Conservation (phyloP, 2,888 invertebrate genomes). For the Euplagia quadripunctaria region DNA sequence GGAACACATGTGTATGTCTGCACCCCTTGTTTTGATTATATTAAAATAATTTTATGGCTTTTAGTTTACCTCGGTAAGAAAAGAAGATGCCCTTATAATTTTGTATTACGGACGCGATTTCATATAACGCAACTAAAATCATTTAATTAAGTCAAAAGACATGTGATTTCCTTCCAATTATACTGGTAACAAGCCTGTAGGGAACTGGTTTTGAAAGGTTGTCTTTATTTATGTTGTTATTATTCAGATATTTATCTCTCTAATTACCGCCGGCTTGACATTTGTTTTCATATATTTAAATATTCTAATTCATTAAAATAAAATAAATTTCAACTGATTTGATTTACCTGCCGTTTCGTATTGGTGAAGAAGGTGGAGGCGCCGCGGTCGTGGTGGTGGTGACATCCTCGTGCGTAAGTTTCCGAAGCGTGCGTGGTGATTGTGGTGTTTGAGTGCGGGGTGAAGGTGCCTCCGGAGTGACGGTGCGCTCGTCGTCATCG, state of each 20-base stretch:
- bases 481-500: constrained; percentile 77
- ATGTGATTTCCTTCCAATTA: constrained; percentile 49
- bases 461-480: constrained; percentile 69
- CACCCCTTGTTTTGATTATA: constrained; percentile 63
- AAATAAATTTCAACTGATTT: constrained; percentile 12
- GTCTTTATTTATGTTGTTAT: constrained; percentile 53
- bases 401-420: constrained; percentile 78
- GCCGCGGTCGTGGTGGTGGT: constrained; percentile 70
- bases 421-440: constrained; percentile 75
- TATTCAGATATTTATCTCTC: constrained; percentile 41
- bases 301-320: constrained; percentile 29
- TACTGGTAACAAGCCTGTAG: constrained; percentile 39
- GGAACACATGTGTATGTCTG: constrained; percentile 80
- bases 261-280: constrained; percentile 26
- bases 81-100: constrained; percentile 24
- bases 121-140: background rate
- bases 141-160: background rate
- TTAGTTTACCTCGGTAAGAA: constrained; percentile 29
- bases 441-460: constrained; percentile 68
- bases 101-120: background rate
- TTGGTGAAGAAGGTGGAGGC: constrained; percentile 64
- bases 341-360: constrained; percentile 78
- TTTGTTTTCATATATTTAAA: constrained; percentile 37
- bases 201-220: constrained; percentile 61
- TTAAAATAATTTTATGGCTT: constrained; percentile 44